Conservation (phyloP, 1,140 invertebrate species). For the Pachyrhynchus sulphureomaculatus region DNA sequence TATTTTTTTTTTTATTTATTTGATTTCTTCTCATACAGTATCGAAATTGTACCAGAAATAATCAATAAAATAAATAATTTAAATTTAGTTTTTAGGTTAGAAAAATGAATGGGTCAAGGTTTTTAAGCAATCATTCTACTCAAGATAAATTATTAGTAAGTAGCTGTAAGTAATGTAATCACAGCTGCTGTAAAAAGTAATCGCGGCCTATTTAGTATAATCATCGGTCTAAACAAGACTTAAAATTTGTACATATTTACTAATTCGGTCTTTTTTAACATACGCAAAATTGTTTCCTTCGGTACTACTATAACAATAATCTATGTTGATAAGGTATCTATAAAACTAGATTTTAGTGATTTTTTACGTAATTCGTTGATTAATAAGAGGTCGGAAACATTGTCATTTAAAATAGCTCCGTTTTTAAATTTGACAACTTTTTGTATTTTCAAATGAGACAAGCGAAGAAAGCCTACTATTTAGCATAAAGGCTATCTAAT, state of each 20-base stretch:
- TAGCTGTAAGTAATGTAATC: background rate
- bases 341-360: slow-evolving; percentile 48
- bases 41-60: too few relatives aligned
- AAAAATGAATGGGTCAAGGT: too few relatives aligned
- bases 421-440: slow-evolving; percentile 8
- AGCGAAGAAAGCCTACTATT: too few relatives aligned
- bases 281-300: slow-evolving; percentile 3
- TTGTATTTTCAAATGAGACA: slow-evolving; percentile 14
- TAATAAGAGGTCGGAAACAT: slow-evolving; percentile 7
- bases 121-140: too few relatives aligned
- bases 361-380: slow-evolving; percentile 43
- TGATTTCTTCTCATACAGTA: too few relatives aligned
- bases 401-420: too few relatives aligned
- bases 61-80: too few relatives aligned
- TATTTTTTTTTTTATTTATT: too few relatives aligned
- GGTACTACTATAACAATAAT: slow-evolving; percentile 28
- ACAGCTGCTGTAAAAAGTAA: slow-evolving; percentile 2
- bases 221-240: slow-evolving; percentile 13
- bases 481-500: too few relatives aligned
- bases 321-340: slow-evolving; percentile 39
- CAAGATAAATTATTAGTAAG: background rate
- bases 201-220: slow-evolving; percentile 16
- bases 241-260: slow-evolving; percentile 1
- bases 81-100: too few relatives aligned
- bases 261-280: background rate